phyloP scores from a whole-genome alignment of 1,140 invertebrate species.

The Nebria ingens region DNA sequence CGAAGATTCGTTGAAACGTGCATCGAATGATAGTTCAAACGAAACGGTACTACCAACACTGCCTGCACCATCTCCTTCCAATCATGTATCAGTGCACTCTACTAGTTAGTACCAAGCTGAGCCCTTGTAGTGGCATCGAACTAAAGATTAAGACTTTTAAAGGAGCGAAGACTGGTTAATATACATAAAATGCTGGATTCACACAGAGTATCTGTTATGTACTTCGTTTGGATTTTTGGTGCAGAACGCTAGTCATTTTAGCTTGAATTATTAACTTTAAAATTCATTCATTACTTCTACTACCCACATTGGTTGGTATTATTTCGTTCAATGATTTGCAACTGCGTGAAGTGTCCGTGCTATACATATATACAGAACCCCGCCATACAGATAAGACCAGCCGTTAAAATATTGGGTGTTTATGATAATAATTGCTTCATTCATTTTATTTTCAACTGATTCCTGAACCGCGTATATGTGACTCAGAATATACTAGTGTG shows the following conservation, averaged over 20 bases:
- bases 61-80: constrained; percentile 18
- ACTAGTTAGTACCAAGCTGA: constrained; percentile 31
- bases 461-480: no score
- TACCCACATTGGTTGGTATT: constrained; percentile 3
- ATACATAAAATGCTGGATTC: not conserved
- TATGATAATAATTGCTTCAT: no score
- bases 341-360: not conserved
- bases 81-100: constrained; percentile 33
- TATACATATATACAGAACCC: not conserved
- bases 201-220: not conserved
- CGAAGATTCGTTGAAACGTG: constrained; percentile 50
- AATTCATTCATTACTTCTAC: not conserved
- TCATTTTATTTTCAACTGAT: not conserved
- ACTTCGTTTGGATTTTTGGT: constrained; percentile 1
- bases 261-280: not conserved
- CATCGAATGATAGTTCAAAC: constrained; percentile 37
- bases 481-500: no score
- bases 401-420: not conserved
- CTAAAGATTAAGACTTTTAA: constrained; percentile 14
- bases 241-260: constrained; percentile 12
- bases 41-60: constrained; percentile 14
- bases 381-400: not conserved
- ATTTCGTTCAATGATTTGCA: not conserved
- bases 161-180: constrained; percentile 1
- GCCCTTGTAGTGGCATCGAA: constrained; percentile 12